phyloP scores from a whole-genome alignment of 2,888 invertebrate species.

The Callyntrura sp. region DNA sequence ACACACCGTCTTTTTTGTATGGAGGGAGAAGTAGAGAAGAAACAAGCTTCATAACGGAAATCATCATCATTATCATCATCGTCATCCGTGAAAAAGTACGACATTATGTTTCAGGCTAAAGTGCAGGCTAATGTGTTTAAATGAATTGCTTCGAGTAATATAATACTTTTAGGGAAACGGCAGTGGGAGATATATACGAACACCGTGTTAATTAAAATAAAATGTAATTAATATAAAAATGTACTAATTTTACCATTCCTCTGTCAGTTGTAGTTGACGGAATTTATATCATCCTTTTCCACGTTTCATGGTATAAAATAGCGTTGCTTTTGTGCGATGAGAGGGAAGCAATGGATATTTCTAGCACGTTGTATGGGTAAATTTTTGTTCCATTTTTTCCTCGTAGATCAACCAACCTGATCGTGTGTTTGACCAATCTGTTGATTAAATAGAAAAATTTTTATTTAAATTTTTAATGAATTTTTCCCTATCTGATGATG shows the following conservation, averaged over 20 bases:
- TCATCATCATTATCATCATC: conserved; percentile 73
- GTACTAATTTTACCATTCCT: conserved; percentile 20
- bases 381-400: not conserved
- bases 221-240: conserved; percentile 61
- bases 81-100: conserved; percentile 45
- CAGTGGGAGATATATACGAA: conserved; percentile 12
- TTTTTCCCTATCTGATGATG: conserved; percentile 10
- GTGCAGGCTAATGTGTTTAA: conserved; percentile 68
- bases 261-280: too few species aligned
- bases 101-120: conserved; percentile 56
- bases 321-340: too few species aligned
- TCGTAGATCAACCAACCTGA: not conserved
- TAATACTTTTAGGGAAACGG: conserved; percentile 18
- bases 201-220: conserved; percentile 62
- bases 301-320: too few species aligned
- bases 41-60: conserved; percentile 70
- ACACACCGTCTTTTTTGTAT: too few species aligned
- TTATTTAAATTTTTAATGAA: not conserved
- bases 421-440: not conserved
- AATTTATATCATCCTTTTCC: too few species aligned
- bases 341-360: not conserved
- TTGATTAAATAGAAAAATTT: conserved; percentile 26
- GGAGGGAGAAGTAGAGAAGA: conserved; percentile 50
- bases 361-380: not conserved
- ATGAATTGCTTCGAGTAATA: conserved; percentile 69